Conservation (phyloP, 2,888 invertebrate genomes). For the Coenonympha arcania region DNA sequence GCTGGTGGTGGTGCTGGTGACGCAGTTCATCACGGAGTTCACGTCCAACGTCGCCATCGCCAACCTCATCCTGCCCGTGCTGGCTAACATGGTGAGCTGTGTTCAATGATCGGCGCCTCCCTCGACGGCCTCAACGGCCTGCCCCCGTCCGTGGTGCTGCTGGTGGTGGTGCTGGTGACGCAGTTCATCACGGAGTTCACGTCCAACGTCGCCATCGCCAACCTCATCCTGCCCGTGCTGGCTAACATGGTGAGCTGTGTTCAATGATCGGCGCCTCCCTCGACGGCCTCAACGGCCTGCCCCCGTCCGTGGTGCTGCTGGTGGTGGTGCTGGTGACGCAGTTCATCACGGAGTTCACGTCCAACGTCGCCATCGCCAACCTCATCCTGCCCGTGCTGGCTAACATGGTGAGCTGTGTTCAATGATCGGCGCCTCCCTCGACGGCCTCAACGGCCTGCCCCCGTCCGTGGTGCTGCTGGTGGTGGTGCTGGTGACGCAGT, state of each 20-base stretch:
- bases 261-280: neutral
- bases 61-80: conserved; percentile 88
- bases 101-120: conserved; percentile 81
- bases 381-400: conserved; percentile 90
- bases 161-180: conserved; percentile 84
- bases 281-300: too few relatives aligned
- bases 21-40: conserved; percentile 89
- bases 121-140: conserved; percentile 78
- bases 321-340: conserved; percentile 83
- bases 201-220: conserved; percentile 92
- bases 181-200: conserved; percentile 91
- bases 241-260: conserved; percentile 78
- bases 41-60: conserved; percentile 94
- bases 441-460: conserved; percentile 77
- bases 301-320: too few relatives aligned
- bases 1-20: conserved; percentile 82
- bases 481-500: conserved; percentile 84
- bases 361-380: conserved; percentile 92
- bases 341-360: too few relatives aligned
- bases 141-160: conserved; percentile 77
- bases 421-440: conserved; percentile 81
- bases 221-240: conserved; percentile 89
- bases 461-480: conserved; percentile 80
- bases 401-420: conserved; percentile 84
- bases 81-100: conserved; percentile 79